Conservation (phyloP, 2,797 vertebrate genomes). For the Schizopygopsis malacanthus region DNA sequence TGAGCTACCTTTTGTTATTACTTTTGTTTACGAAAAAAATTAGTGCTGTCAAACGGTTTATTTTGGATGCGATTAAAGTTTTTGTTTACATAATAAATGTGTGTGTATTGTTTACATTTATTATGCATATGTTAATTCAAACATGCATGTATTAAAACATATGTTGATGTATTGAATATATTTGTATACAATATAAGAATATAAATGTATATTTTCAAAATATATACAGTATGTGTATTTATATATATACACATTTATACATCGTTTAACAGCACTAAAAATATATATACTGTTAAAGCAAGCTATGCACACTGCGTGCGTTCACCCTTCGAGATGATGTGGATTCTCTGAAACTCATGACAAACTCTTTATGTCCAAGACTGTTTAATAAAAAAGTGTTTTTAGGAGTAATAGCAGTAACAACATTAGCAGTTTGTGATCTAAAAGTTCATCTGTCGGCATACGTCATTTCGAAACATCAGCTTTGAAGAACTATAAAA, state of each 20-base stretch:
- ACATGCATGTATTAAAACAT: too few species aligned
- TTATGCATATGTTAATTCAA: background rate
- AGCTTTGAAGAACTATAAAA: conserved; percentile 69
- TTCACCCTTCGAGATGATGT: conserved; percentile 18
- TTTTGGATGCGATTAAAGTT: background rate
- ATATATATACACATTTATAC: too few species aligned
- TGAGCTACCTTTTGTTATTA: background rate
- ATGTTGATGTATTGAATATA: too few species aligned
- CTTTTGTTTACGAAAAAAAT: too few species aligned
- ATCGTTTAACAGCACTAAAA: background rate
- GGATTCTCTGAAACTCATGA: conserved; percentile 43
- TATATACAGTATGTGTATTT: background rate
- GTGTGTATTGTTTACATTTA: background rate
- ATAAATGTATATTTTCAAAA: background rate
- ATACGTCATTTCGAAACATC: conserved; percentile 61
- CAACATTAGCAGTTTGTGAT: conserved; percentile 82
- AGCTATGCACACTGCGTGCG: background rate
- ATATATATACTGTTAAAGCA: background rate
- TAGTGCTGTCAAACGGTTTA: too few species aligned
- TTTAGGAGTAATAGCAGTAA: conserved; percentile 78
- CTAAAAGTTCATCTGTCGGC: conserved; percentile 79
- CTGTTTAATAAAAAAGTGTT: conserved; percentile 80
- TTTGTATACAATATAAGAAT: too few species aligned
- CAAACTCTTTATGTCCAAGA: conserved; percentile 67
- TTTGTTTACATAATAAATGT: too few species aligned